Base-by-base conservation (phyloP, 37 sponge, comb jelly and placozoan genomes). In the Cladorhizidae sp. region DNA sequence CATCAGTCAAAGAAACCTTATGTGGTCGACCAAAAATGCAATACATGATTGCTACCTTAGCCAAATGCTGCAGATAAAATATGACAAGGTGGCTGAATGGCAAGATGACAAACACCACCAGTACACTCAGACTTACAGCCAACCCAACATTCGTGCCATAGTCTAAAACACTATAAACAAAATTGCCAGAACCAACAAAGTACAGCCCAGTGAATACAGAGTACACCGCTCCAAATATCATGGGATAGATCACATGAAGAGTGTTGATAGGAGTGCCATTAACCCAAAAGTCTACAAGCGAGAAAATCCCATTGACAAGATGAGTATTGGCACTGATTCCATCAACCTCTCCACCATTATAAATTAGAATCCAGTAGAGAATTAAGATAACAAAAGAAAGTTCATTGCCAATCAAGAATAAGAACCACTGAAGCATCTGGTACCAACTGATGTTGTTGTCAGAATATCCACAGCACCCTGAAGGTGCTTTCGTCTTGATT, bases 361-460 rank as follows among this genome's bases (percentile, higher is more conserved):
- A 89, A 17, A 94, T 56, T 18, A 90, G 49, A 0, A 74, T 18
- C 85, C 84, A 94, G 54, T 87, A 94, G 36, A 94, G 80, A 1
- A 94, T 1, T 0, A 56, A n/a, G 0, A 94, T 56, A 2, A n/a
- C 37, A 0, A 89, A 8, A 23, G 87, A 73, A 20, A 74, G 17
- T 8, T 58, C 49, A 3, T 39, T 25, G 15, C 76, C 85, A 22
- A 89, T 31, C 21, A 41, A 42, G 35, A 67, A 77, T 0, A 83
- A 28, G 17, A 84, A 11, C 94, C 91, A 89, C 20, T 87, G 88
- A 9, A 87, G 37, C 54, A 75, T 80, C 3, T 90, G 85, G 52
- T 87, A 94, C 94, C 94, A 94, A 57, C 32, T 64, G 36, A 57
- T 64, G 36, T 21, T 28, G 25, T 79, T 76, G 22, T 54, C 23